Conservation (phyloP, 2,888 invertebrate species). For the Panorpa germanica region DNA sequence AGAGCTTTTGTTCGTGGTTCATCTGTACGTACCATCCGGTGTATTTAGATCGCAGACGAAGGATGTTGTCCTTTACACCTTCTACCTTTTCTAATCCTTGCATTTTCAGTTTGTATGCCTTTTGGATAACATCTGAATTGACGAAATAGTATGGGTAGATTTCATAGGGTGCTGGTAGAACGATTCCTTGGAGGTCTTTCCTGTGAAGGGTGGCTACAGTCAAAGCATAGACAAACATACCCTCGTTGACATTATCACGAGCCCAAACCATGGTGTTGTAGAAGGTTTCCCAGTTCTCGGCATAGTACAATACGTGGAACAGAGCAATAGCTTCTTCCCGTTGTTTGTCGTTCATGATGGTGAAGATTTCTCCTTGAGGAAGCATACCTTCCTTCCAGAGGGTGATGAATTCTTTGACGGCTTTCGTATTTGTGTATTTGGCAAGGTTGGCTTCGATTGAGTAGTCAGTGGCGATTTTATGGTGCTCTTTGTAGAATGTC, state of each 20-base stretch:
- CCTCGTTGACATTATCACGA: slow-evolving; percentile 49
- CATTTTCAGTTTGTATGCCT: slow-evolving; percentile 42
- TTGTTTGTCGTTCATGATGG: slow-evolving; percentile 31
- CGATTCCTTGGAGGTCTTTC: slow-evolving; percentile 40
- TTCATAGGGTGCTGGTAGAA: slow-evolving; percentile 55
- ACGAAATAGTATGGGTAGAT: slow-evolving; percentile 61
- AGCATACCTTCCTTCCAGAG: too few species aligned
- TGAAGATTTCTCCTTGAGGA: slow-evolving; percentile 37
- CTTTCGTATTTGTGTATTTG: slow-evolving; percentile 28
- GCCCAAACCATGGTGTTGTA: slow-evolving; percentile 44
- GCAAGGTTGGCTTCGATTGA: too few species aligned
- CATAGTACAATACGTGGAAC: slow-evolving; percentile 43
- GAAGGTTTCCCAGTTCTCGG: slow-evolving; percentile 55
- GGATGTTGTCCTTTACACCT: slow-evolving; percentile 23
- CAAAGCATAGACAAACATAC: slow-evolving; percentile 52
- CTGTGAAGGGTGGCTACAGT: slow-evolving; percentile 49
- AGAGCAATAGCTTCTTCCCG: slow-evolving; percentile 40
- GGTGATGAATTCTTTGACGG: slow-evolving; percentile 32
- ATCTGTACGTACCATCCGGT: slow-evolving; percentile 28
- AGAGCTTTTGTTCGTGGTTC: slow-evolving; percentile 35
- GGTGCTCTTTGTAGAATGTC: too few species aligned
- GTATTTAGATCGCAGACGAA: slow-evolving; percentile 39
- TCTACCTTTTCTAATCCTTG: slow-evolving; percentile 17
- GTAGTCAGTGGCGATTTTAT: too few species aligned
- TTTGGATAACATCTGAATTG: slow-evolving; percentile 46